Evolutionary conservation across 2,797 vertebrate species (phyloP), one percentile per base, ranked within the genome.

Genomic region (Neosilurus mollespiculum): DNA sequence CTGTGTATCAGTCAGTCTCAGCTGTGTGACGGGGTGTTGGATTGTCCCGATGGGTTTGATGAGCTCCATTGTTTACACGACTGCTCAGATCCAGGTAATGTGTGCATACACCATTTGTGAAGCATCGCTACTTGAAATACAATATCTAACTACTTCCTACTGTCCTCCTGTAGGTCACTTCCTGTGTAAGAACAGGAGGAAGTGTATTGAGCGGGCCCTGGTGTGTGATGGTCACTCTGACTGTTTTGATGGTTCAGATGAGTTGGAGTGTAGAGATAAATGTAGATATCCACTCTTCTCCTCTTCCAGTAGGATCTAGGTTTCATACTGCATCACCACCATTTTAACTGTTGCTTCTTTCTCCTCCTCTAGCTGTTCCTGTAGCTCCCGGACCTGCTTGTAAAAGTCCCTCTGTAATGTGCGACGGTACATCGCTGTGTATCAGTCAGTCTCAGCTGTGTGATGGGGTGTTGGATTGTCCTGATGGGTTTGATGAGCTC

Each of bases 401-500:
- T 67, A 18, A 66, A 24, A 67, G 61, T 24, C 90, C 91, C 0
- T 92, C 91, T 1, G n/a, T 93, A 22, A 80, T 43, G 59, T 95
- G 94, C 87, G 84, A 0, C 6, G 90, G 94, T 0, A 91, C 91
- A 49, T 87, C 87, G 0, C 88, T 90, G 58, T 95, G 94, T 0
- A 81, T 96, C 30, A 84, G 88, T 18, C 87, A 80, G 15, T 91
- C 91, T n/a, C 92, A 93, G 93, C 61, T 94, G 62, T 96, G 95
- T n/a, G 92, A 96, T 0, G 95, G 96, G 0, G 90, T 87, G 11
- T 87, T 87, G 7, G 96, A 97, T 90, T 97, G 96, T 82, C 88
- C 87, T 0, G 95, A 97, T 71, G 95, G 95, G 43, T 96, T 93
- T 9, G 96, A 98, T 80, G 96, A 98, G 85, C 89, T 94, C 0